Conservation (phyloP, 2,888 invertebrate species). For the Villa cingulata region DNA sequence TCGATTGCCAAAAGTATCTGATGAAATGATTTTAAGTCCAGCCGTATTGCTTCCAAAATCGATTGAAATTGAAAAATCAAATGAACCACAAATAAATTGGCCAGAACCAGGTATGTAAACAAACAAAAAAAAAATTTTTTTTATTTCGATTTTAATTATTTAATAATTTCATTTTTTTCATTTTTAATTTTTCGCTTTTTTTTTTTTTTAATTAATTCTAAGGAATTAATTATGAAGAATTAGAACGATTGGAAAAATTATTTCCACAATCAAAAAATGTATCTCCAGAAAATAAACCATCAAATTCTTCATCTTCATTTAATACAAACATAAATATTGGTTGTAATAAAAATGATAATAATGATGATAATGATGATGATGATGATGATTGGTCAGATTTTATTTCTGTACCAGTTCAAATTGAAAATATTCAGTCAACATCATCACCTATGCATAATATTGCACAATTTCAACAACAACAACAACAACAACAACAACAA, state of each 20-base stretch:
- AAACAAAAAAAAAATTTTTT: neutral
- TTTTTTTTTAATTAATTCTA: neutral
- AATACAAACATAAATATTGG: neutral
- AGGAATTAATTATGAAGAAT: constrained; percentile 34
- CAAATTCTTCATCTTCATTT: constrained; percentile 3
- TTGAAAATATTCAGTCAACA: too few relatives aligned
- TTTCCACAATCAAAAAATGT: constrained; percentile 26
- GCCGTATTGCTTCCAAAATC: constrained; percentile 29
- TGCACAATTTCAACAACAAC: constrained; percentile 13
- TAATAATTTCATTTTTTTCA: too few relatives aligned
- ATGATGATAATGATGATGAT: constrained; percentile 14
- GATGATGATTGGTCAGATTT: constrained; percentile 46
- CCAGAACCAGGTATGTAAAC: constrained; percentile 30
- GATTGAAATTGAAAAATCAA: constrained; percentile 21
- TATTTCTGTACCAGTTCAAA: constrained; percentile 31
- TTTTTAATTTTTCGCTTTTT: neutral
- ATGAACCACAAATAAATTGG: constrained; percentile 39
- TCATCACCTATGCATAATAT: constrained; percentile 7
- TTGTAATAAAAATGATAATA: neutral
- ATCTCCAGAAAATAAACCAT: neutral
- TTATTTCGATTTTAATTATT: too few relatives aligned
- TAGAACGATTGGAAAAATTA: constrained; percentile 32
- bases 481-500: neutral
- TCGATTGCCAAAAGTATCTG: too few relatives aligned
- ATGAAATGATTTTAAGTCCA: constrained; percentile 31